These are phyloP conservation scores for Mythimna albipuncta DNA, from an alignment of 2,888 invertebrate species.

Conservation along the genomic window DNA sequence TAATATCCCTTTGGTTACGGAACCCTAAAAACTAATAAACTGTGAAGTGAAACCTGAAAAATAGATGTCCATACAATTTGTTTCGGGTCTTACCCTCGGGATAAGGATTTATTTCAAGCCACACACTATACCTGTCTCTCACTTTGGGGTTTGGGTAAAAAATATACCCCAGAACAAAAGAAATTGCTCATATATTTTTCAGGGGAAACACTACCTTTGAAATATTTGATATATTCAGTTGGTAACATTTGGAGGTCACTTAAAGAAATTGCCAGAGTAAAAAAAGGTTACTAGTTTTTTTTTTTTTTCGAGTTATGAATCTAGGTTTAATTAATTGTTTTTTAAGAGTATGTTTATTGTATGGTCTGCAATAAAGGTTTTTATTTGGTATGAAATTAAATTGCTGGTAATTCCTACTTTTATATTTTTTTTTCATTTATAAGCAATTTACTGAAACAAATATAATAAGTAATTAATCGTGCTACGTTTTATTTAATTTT, in stretches of 20 bases:
- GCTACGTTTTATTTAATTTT: no score
- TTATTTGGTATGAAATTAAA: background rate
- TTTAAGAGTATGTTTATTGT: no score
- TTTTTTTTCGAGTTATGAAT: no score
- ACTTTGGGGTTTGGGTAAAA: conserved; percentile 8
- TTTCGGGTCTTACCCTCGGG: conserved; percentile 30
- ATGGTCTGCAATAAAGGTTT: no score
- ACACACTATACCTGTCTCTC: background rate
- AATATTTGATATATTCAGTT: conserved; percentile 16
- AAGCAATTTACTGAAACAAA: background rate
- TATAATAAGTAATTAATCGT: no score
- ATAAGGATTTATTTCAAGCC: conserved; percentile 37
- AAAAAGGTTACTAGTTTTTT: no score
- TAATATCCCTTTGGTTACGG: no score
- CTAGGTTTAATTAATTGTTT: no score
- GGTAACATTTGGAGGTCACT: background rate
- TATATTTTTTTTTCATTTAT: background rate
- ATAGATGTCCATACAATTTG: conserved; percentile 27
- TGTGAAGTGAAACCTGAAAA: background rate
- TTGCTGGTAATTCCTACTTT: background rate
- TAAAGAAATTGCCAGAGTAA: conserved; percentile 13
- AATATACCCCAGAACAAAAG: conserved; percentile 21
- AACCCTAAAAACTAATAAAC: background rate
- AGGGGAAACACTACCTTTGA: conserved; percentile 17
- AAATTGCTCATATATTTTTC: conserved; percentile 53